Percentiles rank a stretch among this genome's conserved stretches.
These are phyloP conservation scores for Dusona sp. DNA, from an alignment of 2,888 invertebrate genomes.

Conservation along the genomic window DNA sequence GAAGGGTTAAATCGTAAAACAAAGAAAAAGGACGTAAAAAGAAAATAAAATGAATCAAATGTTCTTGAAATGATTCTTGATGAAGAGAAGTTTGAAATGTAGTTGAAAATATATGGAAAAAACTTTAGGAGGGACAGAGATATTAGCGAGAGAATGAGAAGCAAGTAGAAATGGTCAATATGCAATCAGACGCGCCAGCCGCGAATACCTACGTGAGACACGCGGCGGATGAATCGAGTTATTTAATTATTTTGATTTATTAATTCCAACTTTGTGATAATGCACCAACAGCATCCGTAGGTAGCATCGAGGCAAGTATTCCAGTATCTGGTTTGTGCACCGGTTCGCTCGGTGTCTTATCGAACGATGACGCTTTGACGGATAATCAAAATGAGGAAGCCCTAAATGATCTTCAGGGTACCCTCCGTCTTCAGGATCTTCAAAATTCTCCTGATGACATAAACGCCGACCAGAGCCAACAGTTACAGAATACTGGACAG, in stretches of 20 bases:
- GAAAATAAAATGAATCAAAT: neutral
- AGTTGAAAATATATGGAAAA: neutral
- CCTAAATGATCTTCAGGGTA: slow-evolving; percentile 75
- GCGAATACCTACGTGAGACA: neutral
- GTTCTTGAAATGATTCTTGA: neutral
- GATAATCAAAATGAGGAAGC: slow-evolving; percentile 73
- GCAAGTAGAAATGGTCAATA: slow-evolving; percentile 44
- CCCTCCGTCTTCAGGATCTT: slow-evolving; percentile 81
- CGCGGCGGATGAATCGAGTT: neutral
- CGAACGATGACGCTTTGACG: slow-evolving; percentile 78
- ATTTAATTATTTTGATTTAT: neutral
- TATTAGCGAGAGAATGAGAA: neutral
- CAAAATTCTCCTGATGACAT: slow-evolving; percentile 81
- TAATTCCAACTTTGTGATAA: too few species aligned
- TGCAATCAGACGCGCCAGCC: slow-evolving; percentile 13
- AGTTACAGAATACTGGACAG: slow-evolving; percentile 79
- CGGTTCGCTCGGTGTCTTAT: slow-evolving; percentile 80
- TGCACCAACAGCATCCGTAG: slow-evolving; percentile 79
- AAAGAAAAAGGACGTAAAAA: neutral
- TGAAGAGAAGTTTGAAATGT: neutral
- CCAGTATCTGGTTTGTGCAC: slow-evolving; percentile 81
- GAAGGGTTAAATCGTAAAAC: neutral
- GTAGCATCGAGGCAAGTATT: slow-evolving; percentile 83
- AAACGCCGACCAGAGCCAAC: slow-evolving; percentile 77
- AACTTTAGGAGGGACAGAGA: neutral